These are phyloP conservation scores for Tachycineta bicolor DNA, from an alignment of 2,113 vertebrate genomes.

Conservation along the genomic window DNA sequence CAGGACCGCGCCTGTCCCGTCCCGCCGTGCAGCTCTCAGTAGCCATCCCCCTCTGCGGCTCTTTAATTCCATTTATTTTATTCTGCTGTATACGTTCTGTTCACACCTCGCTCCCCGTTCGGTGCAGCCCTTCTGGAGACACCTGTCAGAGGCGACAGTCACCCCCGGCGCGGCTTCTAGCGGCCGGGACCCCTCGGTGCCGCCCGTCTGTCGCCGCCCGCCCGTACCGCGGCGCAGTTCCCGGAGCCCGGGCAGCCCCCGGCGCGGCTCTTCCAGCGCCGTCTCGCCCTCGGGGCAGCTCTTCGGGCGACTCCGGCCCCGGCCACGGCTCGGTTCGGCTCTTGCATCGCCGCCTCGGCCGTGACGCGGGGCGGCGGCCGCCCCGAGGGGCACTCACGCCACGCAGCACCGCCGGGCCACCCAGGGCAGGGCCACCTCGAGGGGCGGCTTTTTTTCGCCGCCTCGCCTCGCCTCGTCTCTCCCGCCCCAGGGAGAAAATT, in stretches of 20 bases:
- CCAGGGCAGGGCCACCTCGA: neutral
- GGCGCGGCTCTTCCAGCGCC: neutral
- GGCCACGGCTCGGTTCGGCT: neutral
- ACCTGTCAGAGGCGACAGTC: neutral
- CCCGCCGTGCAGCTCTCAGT: neutral
- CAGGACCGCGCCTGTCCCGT: neutral
- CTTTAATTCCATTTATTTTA: neutral
- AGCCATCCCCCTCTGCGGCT: neutral
- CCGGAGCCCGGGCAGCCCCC: neutral
- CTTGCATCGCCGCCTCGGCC: neutral
- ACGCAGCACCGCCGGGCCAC: neutral
- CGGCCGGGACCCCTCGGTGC: neutral
- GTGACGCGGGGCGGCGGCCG: neutral
- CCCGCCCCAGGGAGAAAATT: neutral
- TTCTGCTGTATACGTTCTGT: neutral
- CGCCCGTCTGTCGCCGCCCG: neutral
- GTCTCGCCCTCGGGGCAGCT: too few relatives aligned
- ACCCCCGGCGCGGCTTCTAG: neutral
- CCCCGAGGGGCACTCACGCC: too few relatives aligned
- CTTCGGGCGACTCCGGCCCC: too few relatives aligned
- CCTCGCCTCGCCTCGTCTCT: neutral
- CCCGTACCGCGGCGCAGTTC: rapidly evolving
- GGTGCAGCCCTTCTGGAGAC: neutral
- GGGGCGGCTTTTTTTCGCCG: neutral
- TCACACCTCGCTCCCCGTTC: neutral